Percentiles rank a stretch among this genome's conserved stretches.
Evolutionary conservation across 2,113 vertebrate species (phyloP).

Genomic region (Garra rufa): DNA sequence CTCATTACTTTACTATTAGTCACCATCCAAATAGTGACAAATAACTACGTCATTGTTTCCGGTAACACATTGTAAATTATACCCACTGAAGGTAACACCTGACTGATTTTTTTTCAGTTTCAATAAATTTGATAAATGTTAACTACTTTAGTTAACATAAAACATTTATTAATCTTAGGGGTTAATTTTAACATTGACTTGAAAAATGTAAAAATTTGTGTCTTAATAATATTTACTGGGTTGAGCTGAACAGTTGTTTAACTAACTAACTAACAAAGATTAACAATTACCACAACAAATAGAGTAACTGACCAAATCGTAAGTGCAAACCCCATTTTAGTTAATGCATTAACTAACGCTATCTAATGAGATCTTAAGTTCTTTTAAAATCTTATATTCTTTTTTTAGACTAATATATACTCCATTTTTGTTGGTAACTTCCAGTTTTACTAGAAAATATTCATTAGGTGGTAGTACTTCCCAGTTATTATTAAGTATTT

Average conservation of each 20-base stretch:
- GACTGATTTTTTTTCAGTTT: background rate
- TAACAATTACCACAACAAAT: background rate
- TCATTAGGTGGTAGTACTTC: background rate
- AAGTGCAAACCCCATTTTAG: too few species aligned
- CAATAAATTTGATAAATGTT: background rate
- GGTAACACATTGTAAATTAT: background rate
- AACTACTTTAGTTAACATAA: background rate
- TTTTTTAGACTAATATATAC: background rate
- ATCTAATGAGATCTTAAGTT: background rate
- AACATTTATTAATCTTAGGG: background rate
- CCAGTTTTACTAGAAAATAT: background rate
- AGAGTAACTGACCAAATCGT: too few species aligned
- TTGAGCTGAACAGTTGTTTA: background rate
- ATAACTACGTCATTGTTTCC: background rate
- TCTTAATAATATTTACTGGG: background rate
- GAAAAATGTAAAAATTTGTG: background rate
- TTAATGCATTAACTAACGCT: background rate
- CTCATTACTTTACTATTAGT: background rate
- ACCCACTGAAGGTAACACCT: background rate
- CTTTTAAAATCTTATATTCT: too few species aligned
- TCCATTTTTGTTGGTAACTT: background rate
- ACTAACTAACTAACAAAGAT: background rate
- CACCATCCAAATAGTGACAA: too few species aligned
- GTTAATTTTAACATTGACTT: background rate
- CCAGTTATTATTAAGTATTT: background rate